These are phyloP conservation scores for Coturnix japonica DNA, from an alignment of 2,113 vertebrate species.

Conservation along the genomic window DNA sequence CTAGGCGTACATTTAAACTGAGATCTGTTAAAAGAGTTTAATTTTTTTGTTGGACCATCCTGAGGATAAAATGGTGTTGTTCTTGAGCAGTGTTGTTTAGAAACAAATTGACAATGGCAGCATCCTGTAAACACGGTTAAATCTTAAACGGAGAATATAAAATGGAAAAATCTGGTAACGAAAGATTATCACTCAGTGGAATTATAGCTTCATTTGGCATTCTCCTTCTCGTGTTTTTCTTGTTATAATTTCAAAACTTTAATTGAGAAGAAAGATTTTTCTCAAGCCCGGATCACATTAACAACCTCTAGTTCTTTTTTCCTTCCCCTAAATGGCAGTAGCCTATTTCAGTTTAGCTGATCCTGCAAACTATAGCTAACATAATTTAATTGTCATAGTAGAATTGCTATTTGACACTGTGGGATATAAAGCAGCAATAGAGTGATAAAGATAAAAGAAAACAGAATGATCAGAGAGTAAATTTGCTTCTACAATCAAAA, in stretches of 20 bases:
- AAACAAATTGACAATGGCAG: neutral
- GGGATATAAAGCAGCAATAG: neutral
- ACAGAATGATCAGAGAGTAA: neutral
- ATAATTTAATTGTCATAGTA: neutral
- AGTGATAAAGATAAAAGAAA: neutral
- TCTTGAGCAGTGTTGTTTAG: neutral
- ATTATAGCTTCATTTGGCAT: neutral
- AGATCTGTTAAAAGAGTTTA: neutral
- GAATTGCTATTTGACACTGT: neutral
- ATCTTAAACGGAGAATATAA: neutral
- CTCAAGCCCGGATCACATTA: neutral
- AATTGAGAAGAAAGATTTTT: neutral
- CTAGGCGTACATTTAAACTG: neutral
- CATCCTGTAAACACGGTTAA: neutral
- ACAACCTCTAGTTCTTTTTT: neutral
- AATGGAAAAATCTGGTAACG: neutral
- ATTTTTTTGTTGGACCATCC: neutral
- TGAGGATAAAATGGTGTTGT: neutral
- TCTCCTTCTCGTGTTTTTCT: neutral
- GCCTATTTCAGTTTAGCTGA: neutral
- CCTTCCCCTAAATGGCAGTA: neutral
- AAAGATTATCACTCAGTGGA: neutral
- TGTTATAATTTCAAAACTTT: neutral
- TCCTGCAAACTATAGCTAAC: neutral
- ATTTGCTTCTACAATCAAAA: neutral